phyloP scores from a whole-genome alignment of 37 sponge, comb jelly and placozoan species.

The Crambe crambe region DNA sequence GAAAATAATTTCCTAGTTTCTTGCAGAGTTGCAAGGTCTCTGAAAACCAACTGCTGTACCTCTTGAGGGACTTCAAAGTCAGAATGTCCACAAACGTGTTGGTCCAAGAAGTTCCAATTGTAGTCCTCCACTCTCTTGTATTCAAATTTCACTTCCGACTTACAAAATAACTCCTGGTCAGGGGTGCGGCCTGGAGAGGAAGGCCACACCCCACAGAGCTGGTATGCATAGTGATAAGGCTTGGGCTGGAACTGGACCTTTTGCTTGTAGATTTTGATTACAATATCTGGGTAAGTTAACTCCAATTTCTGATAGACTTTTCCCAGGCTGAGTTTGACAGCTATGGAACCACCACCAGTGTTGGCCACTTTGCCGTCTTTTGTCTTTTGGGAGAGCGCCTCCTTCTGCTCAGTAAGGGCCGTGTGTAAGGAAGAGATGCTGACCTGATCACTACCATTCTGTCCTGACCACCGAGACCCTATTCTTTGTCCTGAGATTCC shows the following conservation, averaged over 20 bases:
- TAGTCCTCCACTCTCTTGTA: constrained; percentile 53
- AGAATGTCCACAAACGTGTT: constrained; percentile 65
- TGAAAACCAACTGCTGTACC: constrained; percentile 13
- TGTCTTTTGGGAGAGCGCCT: not conserved
- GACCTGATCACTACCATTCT: constrained; percentile 6
- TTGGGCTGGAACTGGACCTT: constrained; percentile 20
- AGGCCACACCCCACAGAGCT: constrained; percentile 22
- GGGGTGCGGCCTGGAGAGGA: not conserved
- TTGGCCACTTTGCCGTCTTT: not conserved
- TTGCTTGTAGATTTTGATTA: constrained; percentile 36
- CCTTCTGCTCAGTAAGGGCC: constrained; percentile 22
- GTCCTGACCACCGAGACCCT: constrained; percentile 1
- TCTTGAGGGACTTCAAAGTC: constrained; percentile 65
- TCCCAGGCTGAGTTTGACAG: constrained; percentile 58
- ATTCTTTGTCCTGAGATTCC: not conserved
- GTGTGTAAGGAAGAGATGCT: constrained; percentile 46
- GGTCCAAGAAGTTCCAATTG: constrained; percentile 89
- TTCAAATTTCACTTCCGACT: not conserved
- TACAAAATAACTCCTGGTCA: not conserved
- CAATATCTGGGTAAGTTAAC: constrained; percentile 45
- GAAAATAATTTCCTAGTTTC: too few species aligned
- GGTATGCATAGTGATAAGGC: constrained; percentile 21
- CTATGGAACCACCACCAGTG: not conserved
- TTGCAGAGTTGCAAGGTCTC: too few species aligned
- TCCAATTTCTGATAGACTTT: constrained; percentile 51